A percentile compares a stretch with the other conserved stretches of the same genome.
Conservation (phyloP, 1,140 invertebrate species). For the Colletes gigas region DNA sequence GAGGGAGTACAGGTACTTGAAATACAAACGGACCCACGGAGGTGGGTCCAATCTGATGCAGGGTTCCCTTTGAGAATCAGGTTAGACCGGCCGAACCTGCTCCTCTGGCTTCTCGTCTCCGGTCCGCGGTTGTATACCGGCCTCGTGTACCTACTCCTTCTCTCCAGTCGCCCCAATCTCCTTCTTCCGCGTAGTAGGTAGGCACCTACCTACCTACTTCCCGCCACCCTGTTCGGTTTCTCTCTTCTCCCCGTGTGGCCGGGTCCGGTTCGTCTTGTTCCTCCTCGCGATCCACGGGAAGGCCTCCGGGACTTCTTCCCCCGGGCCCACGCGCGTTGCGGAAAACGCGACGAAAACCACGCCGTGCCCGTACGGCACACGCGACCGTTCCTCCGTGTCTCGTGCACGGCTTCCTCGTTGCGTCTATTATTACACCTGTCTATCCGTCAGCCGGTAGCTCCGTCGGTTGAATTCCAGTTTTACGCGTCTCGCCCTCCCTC, state of each 20-base stretch:
- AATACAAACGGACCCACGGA: slow-evolving; percentile 78
- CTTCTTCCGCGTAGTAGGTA: slow-evolving; percentile 76
- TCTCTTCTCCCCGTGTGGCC: slow-evolving; percentile 23
- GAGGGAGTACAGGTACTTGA: slow-evolving; percentile 79
- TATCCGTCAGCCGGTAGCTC: slow-evolving; percentile 57
- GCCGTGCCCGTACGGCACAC: not conserved
- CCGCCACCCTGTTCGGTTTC: slow-evolving; percentile 66
- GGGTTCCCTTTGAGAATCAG: slow-evolving; percentile 80
- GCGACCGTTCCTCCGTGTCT: slow-evolving; percentile 51
- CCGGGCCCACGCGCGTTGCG: slow-evolving; percentile 9
- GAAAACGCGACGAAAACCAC: not conserved
- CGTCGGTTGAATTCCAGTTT: slow-evolving; percentile 76
- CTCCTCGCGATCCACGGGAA: not conserved
- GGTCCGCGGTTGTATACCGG: slow-evolving; percentile 72
- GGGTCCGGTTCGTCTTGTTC: slow-evolving; percentile 19
- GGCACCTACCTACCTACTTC: slow-evolving; percentile 73
- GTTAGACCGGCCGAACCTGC: slow-evolving; percentile 82
- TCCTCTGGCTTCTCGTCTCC: slow-evolving; percentile 75
- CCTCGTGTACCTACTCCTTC: slow-evolving; percentile 74
- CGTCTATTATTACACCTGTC: slow-evolving; percentile 78
- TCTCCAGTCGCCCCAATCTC: slow-evolving; percentile 70
- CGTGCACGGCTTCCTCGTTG: slow-evolving; percentile 64
- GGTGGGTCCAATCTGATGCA: slow-evolving; percentile 78
- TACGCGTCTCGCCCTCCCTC: slow-evolving; percentile 65
- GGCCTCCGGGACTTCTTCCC: not conserved